A percentile compares a stretch with the other conserved stretches of the same genome.
phyloP scores from a whole-genome alignment of 1,140 invertebrate genomes.

The Tetramorium alpestre region DNA sequence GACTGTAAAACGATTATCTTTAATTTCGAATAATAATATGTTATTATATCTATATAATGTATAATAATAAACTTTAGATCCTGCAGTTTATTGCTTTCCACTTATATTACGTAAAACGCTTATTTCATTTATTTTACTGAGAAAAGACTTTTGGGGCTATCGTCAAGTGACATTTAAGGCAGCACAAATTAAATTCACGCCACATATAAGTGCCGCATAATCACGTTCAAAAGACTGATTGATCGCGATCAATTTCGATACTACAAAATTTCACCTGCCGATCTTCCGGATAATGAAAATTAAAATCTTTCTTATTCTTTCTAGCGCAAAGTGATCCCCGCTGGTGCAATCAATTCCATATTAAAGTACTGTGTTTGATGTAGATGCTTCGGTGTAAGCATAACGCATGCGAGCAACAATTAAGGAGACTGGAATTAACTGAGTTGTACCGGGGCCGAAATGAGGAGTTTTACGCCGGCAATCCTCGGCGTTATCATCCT shows the following conservation, averaged over 20 bases:
- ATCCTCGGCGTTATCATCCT: slow-evolving; percentile 52
- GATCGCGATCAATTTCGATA: neutral
- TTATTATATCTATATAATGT: neutral
- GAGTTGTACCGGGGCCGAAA: slow-evolving; percentile 34
- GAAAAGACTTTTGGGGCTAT: neutral
- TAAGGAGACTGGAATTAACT: slow-evolving; percentile 13
- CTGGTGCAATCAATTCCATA: neutral
- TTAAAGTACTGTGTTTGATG: neutral
- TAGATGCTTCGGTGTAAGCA: neutral
- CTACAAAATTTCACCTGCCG: neutral
- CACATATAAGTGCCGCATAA: neutral
- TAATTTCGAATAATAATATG: neutral
- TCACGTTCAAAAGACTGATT: neutral
- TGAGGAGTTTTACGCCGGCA: slow-evolving; percentile 47
- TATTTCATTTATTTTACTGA: neutral
- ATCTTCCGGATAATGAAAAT: neutral
- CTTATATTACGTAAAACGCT: neutral
- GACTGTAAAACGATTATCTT: neutral
- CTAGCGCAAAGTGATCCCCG: neutral
- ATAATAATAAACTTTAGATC: neutral
- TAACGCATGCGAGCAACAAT: slow-evolving; percentile 4
- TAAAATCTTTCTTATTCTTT: neutral
- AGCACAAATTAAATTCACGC: neutral
- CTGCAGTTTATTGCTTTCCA: neutral
- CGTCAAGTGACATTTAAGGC: neutral